Conservation (phyloP, 2,888 invertebrate genomes). For the Oeneis ivallda region DNA sequence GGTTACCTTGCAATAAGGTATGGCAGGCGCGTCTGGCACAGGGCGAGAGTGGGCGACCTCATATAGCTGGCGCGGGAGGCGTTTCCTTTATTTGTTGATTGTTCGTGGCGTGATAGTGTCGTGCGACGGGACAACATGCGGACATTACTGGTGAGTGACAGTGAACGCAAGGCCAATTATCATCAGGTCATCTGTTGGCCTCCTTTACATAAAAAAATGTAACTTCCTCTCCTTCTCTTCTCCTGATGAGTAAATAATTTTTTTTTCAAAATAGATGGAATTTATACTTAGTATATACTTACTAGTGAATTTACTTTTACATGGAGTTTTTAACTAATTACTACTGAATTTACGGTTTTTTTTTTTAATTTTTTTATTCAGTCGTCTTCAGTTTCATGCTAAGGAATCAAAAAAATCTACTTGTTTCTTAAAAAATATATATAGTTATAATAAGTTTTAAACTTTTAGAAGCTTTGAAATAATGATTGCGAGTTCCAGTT, state of each 20-base stretch:
- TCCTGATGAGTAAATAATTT: neutral
- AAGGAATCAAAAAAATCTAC: neutral
- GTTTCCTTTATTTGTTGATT: slow-evolving; percentile 78
- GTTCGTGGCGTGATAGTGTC: slow-evolving; percentile 74
- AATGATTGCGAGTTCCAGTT: neutral
- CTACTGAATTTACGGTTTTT: too few species aligned
- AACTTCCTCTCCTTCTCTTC: neutral
- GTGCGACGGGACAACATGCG: slow-evolving; percentile 74
- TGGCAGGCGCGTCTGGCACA: slow-evolving; percentile 73
- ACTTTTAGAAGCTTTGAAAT: neutral
- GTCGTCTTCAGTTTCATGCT: neutral
- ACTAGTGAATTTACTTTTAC: too few species aligned
- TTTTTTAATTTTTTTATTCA: too few species aligned
- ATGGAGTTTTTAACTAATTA: too few species aligned
- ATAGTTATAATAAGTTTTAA: neutral
- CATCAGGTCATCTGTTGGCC: slow-evolving; percentile 41
- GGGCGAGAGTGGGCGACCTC: slow-evolving; percentile 80
- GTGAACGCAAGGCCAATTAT: slow-evolving; percentile 51
- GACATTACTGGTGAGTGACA: slow-evolving; percentile 72
- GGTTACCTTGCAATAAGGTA: slow-evolving; percentile 78
- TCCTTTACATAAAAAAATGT: slow-evolving; percentile 10
- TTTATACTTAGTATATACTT: too few species aligned
- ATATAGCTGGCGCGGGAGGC: slow-evolving; percentile 75
- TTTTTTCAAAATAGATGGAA: too few species aligned
- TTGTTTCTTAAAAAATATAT: neutral